These are phyloP conservation scores for Cylindroiulus punctatus DNA, from an alignment of 2,888 invertebrate species.

Conservation along the genomic window DNA sequence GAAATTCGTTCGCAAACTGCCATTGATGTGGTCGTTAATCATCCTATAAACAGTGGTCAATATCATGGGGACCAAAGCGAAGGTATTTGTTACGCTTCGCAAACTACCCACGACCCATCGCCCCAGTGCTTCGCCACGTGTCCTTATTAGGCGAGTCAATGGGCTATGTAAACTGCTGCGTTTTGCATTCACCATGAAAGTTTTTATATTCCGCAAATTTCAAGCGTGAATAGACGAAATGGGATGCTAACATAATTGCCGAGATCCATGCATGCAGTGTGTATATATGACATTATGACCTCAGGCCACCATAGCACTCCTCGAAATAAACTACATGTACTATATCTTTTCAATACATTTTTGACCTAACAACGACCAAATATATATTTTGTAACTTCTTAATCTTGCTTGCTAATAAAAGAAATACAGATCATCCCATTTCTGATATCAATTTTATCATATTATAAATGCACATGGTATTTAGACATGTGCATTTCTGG, in stretches of 20 bases:
- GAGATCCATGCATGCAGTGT: too few species aligned
- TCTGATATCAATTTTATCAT: too few species aligned
- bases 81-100: constrained; percentile 31
- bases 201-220: neutral
- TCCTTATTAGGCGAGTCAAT: constrained; percentile 21
- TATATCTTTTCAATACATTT: too few species aligned
- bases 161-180: constrained; percentile 37
- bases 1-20: constrained; percentile 29
- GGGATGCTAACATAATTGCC: neutral
- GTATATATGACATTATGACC: neutral
- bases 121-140: neutral
- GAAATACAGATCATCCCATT: too few species aligned
- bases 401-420: too few species aligned
- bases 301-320: neutral
- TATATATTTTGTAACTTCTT: too few species aligned
- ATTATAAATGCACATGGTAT: too few species aligned
- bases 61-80: neutral
- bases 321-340: too few species aligned
- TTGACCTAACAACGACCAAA: too few species aligned
- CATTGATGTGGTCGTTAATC: constrained; percentile 23
- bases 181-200: neutral
- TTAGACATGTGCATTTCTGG: too few species aligned
- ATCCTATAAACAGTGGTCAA: constrained; percentile 22
- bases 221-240: neutral
- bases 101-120: neutral